Evolutionary conservation across 2,888 invertebrate species (phyloP).

Genomic region (Tetragnatha montana): DNA sequence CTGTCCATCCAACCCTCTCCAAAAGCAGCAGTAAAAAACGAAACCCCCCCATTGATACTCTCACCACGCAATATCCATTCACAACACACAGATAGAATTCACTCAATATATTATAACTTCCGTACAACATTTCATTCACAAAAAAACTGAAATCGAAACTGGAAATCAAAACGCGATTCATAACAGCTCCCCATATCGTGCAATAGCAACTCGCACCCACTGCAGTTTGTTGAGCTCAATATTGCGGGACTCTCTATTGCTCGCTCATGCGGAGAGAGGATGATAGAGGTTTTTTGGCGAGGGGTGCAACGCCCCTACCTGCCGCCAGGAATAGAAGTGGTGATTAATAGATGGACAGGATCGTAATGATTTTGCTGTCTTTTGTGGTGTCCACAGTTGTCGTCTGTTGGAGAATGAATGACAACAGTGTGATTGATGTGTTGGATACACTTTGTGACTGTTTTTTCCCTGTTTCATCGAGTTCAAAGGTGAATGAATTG

Average conservation of each 20-base stretch:
- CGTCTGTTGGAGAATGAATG: background rate
- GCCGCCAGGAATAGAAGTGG: constrained; percentile 36
- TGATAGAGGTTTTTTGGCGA: constrained; percentile 27
- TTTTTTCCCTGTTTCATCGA: no score
- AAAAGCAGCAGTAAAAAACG: no score
- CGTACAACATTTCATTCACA: no score
- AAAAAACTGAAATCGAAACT: constrained; percentile 2
- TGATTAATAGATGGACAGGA: constrained; percentile 10
- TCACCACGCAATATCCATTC: no score
- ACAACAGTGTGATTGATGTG: background rate
- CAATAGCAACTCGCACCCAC: background rate
- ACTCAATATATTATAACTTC: no score
- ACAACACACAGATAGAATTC: no score
- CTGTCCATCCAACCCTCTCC: no score
- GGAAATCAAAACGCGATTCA: constrained; percentile 25
- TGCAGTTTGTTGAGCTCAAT: background rate
- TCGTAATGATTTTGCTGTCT: constrained; percentile 20
- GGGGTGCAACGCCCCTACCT: constrained; percentile 15
- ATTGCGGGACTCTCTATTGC: constrained; percentile 21
- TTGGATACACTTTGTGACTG: background rate
- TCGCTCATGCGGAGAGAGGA: constrained; percentile 47
- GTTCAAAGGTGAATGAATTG: no score
- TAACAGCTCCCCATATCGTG: background rate
- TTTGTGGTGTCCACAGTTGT: constrained; percentile 36
- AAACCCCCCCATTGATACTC: no score